A percentile compares a stretch with the other conserved stretches of the same genome.
phyloP scores from a whole-genome alignment of 53 echinoderm and acorn worm species.

The Mesocentrotus franciscanus region DNA sequence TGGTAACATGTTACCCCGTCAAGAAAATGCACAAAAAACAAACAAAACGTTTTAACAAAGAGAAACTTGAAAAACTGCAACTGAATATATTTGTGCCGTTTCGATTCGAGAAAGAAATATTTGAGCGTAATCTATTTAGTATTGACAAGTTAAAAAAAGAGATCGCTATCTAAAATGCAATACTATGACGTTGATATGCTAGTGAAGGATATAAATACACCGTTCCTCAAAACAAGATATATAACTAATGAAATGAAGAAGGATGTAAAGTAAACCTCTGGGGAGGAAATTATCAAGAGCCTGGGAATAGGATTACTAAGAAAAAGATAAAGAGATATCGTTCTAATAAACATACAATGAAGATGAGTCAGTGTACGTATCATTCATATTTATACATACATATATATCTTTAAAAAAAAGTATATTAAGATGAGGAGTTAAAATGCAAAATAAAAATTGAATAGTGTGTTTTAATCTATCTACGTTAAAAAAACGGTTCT shows the following conservation, averaged over 20 bases:
- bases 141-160: background rate
- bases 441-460: no score
- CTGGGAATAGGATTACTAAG: background rate
- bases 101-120: background rate
- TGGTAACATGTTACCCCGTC: background rate
- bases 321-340: background rate
- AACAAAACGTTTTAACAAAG: background rate
- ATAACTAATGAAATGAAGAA: background rate
- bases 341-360: slow-evolving; percentile 22
- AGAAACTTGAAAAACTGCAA: background rate
- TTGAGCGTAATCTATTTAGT: background rate
- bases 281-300: background rate
- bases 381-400: background rate
- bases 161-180: background rate
- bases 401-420: no score
- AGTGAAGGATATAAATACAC: background rate
- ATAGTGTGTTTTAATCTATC: no score
- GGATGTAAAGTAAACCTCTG: background rate
- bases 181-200: background rate
- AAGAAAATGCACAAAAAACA: background rate
- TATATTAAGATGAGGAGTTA: no score
- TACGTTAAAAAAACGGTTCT: no score
- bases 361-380: background rate
- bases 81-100: background rate
- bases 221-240: background rate